These are phyloP conservation scores for Notamacropus eugenii DNA, from an alignment of 2,797 vertebrate species.

Conservation along the genomic window DNA sequence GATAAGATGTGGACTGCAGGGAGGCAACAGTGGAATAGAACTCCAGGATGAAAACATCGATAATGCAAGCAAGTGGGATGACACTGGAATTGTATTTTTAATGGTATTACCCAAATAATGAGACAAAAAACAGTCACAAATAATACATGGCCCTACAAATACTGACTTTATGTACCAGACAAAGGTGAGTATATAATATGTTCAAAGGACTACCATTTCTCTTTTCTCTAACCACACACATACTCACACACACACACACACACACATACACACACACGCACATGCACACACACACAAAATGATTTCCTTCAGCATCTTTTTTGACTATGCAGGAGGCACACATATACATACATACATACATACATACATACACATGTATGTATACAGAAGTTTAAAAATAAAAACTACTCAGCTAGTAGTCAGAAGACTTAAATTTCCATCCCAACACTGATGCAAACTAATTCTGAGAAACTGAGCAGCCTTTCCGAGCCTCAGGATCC, in stretches of 20 bases:
- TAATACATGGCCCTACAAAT: not conserved
- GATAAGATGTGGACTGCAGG: not conserved
- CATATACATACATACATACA: not conserved
- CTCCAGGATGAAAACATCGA: not conserved
- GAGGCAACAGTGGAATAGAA: not conserved
- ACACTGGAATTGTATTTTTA: not conserved
- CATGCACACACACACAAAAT: not conserved
- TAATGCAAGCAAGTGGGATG: not conserved
- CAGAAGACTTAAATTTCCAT: no score
- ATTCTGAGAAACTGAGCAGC: no score
- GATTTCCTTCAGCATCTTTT: not conserved
- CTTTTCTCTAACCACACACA: not conserved
- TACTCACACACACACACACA: no score
- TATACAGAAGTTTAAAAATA: no score
- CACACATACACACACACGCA: no score
- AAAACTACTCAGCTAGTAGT: no score
- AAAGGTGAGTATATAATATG: not conserved
- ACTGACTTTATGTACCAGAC: not conserved
- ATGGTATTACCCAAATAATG: not conserved
- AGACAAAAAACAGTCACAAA: not conserved
- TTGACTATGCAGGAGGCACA: not conserved
- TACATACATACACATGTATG: no score
- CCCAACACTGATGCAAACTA: no score
- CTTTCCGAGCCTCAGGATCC: no score
- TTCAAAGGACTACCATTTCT: no score